phyloP scores from a whole-genome alignment of 1,140 invertebrate genomes.

The Diabrotica undecimpunctata region DNA sequence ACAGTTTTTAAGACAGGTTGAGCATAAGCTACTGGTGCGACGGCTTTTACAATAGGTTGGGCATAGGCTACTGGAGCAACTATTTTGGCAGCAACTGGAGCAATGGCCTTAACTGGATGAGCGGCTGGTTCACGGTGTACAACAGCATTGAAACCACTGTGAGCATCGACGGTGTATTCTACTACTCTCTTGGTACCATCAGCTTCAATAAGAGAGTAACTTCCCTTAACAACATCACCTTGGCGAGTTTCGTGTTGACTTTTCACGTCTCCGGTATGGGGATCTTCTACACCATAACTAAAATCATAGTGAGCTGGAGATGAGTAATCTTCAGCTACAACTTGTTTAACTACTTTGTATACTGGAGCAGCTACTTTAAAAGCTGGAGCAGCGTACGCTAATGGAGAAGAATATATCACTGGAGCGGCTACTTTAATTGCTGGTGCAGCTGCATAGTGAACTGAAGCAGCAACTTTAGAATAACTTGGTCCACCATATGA shows the following conservation, averaged over 20 bases:
- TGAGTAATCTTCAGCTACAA: too few species aligned
- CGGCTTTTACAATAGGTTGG: background rate
- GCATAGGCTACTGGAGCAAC: background rate
- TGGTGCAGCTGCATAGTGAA: background rate
- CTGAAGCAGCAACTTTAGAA: constrained; percentile 7
- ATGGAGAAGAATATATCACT: background rate
- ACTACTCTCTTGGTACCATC: constrained; percentile 29
- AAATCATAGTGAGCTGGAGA: constrained; percentile 30
- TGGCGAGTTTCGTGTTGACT: constrained; percentile 25
- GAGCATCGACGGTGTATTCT: constrained; percentile 24
- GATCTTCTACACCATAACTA: constrained; percentile 43
- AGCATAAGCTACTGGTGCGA: background rate
- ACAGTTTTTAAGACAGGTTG: too few species aligned
- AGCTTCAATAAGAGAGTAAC: constrained; percentile 29
- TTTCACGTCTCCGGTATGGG: constrained; percentile 48
- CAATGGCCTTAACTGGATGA: background rate
- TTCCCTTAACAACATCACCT: constrained; percentile 25
- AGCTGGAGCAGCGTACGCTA: background rate
- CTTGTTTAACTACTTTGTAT: constrained; percentile 15
- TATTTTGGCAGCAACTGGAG: background rate
- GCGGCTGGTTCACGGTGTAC: constrained; percentile 17
- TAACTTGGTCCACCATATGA: background rate
- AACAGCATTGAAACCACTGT: constrained; percentile 27
- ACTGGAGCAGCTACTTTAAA: background rate
- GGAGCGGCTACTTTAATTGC: background rate